Evolutionary conservation across 2,113 vertebrate species (phyloP).

Genomic region (Setophaga kirtlandii): DNA sequence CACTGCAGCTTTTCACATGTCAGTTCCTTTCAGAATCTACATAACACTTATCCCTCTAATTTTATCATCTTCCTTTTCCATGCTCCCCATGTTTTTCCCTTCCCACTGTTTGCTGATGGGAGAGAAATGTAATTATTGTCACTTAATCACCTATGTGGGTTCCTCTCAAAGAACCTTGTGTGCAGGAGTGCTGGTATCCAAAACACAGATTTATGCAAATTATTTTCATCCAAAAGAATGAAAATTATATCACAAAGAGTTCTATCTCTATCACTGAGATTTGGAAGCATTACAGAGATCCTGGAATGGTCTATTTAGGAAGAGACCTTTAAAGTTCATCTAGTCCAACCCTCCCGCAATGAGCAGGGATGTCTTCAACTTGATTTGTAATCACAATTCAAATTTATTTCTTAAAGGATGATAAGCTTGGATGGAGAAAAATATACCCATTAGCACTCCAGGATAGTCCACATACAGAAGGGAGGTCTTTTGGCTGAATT

Average conservation of each 20-base stretch:
- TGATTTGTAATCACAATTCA: not conserved
- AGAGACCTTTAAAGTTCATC: not conserved
- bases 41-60: too few relatives aligned
- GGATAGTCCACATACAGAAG: not conserved
- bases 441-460: not conserved
- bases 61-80: not conserved
- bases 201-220: not conserved
- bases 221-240: not conserved
- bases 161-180: accelerated
- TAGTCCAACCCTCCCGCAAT: not conserved
- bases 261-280: not conserved
- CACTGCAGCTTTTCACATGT: not conserved
- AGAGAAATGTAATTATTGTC: not conserved
- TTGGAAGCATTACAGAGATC: not conserved
- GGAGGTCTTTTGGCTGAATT: not conserved
- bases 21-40: not conserved
- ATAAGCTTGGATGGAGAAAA: not conserved
- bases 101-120: not conserved
- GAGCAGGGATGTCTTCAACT: not conserved
- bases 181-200: not conserved
- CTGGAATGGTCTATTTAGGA: not conserved
- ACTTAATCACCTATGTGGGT: accelerated
- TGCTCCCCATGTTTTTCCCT: not conserved
- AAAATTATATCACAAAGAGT: not conserved
- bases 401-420: not conserved